Percentiles rank a stretch among this genome's conserved stretches.
phyloP scores from a whole-genome alignment of 2,113 vertebrate genomes.

The Pao palembangensis region DNA sequence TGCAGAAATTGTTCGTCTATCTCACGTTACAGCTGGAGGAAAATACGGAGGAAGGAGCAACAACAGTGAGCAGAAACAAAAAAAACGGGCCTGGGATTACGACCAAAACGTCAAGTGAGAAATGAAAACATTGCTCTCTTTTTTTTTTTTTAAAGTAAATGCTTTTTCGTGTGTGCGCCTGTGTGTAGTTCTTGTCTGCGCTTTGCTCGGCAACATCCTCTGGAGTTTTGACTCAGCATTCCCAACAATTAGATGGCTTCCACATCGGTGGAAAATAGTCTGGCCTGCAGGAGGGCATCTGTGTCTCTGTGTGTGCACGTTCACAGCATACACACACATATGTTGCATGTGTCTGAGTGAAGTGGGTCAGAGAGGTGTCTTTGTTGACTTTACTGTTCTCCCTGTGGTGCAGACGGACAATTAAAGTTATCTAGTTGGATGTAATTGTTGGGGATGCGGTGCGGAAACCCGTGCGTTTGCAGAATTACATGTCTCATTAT shows the following conservation, averaged over 20 bases:
- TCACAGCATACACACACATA: not conserved
- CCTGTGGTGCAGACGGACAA: slow-evolving; percentile 49
- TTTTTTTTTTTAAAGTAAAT: slow-evolving; percentile 11
- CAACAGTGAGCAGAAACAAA: slow-evolving; percentile 17
- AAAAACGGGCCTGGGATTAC: slow-evolving; percentile 30
- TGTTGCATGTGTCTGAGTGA: slow-evolving; percentile 8
- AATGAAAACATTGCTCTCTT: slow-evolving; percentile 37
- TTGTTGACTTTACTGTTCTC: slow-evolving; percentile 43
- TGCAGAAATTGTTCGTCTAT: slow-evolving; percentile 19
- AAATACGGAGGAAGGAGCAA: slow-evolving; percentile 5
- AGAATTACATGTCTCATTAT: slow-evolving; percentile 6
- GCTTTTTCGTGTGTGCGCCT: slow-evolving; percentile 18
- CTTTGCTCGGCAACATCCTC: slow-evolving; percentile 19
- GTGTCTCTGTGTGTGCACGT: slow-evolving; percentile 22
- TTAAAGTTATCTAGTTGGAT: slow-evolving; percentile 36
- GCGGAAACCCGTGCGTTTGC: slow-evolving; percentile 6
- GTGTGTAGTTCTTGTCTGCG: slow-evolving; percentile 8
- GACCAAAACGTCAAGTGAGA: slow-evolving; percentile 35
- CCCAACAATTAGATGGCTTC: slow-evolving; percentile 42
- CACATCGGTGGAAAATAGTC: slow-evolving; percentile 53
- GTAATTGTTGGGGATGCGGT: slow-evolving; percentile 59
- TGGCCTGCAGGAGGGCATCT: slow-evolving; percentile 17
- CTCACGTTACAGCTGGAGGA: not conserved
- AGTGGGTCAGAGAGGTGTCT: slow-evolving; percentile 22
- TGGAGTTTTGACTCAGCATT: slow-evolving; percentile 29